These are phyloP conservation scores for Oryzias woworae DNA, from an alignment of 2,113 vertebrate species.

Conservation along the genomic window DNA sequence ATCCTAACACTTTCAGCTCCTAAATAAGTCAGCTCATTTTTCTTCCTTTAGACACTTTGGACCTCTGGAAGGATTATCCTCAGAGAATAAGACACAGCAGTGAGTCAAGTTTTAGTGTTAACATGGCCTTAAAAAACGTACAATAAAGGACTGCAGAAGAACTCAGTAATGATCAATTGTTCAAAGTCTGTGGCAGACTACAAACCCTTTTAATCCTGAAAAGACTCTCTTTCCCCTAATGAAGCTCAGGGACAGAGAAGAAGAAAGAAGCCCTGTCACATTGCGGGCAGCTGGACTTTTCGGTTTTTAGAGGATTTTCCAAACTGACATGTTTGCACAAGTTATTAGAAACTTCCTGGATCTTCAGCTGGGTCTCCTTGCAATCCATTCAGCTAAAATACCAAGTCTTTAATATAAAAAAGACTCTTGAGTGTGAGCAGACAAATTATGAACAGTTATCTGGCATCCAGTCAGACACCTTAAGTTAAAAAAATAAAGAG, in stretches of 20 bases:
- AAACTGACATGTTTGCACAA: conserved; percentile 3
- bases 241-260: conserved; percentile 35
- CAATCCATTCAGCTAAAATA: too few species aligned
- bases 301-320: conserved; percentile 27
- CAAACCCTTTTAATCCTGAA: conserved; percentile 52
- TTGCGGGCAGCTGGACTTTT: conserved; percentile 11
- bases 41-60: not conserved
- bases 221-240: conserved; percentile 47
- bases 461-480: too few species aligned
- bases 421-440: too few species aligned
- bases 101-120: conserved; percentile 7
- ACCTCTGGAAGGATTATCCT: not conserved
- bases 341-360: not conserved
- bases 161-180: conserved; percentile 51
- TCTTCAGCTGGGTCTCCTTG: not conserved
- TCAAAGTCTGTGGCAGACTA: conserved; percentile 31
- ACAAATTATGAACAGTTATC: too few species aligned
- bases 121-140: conserved; percentile 14
- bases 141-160: conserved; percentile 17
- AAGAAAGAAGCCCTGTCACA: conserved; percentile 30
- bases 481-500: too few species aligned
- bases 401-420: too few species aligned
- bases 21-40: not conserved
- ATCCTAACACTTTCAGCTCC: too few species aligned
- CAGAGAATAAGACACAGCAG: not conserved